Conservation (phyloP, 1,140 invertebrate genomes). For the Myzus persicae region DNA sequence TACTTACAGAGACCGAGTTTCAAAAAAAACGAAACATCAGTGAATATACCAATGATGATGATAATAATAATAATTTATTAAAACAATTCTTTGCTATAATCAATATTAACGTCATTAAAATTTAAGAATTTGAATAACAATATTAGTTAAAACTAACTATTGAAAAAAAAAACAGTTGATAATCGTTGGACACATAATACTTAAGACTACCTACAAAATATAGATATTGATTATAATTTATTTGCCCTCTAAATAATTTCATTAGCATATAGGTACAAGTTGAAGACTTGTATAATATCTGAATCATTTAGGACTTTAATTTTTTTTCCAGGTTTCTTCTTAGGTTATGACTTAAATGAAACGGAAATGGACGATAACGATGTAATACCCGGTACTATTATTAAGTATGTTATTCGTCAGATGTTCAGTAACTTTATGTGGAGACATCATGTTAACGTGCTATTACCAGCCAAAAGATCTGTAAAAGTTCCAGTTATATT, state of each 20-base stretch:
- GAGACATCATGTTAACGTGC: neutral
- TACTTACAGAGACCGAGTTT: neutral
- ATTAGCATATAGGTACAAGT: neutral
- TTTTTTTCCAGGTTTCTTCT: neutral
- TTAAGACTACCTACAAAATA: neutral
- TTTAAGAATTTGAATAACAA: neutral
- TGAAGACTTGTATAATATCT: neutral
- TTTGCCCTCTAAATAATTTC: neutral
- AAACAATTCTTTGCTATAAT: neutral
- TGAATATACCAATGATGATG: neutral
- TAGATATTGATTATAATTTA: neutral
- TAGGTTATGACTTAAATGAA: neutral
- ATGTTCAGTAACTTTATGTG: constrained; percentile 39
- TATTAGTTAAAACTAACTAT: neutral
- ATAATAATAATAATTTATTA: neutral
- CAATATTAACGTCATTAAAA: neutral
- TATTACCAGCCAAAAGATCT: neutral
- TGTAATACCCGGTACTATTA: neutral
- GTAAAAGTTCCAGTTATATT: constrained; percentile 3
- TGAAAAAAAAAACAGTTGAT: neutral
- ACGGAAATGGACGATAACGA: neutral
- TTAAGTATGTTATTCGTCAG: neutral
- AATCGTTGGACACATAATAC: neutral
- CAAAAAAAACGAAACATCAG: neutral
- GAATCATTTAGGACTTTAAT: neutral